These are phyloP conservation scores for Microchrysa polita DNA, from an alignment of 2,888 invertebrate species.

Conservation along the genomic window DNA sequence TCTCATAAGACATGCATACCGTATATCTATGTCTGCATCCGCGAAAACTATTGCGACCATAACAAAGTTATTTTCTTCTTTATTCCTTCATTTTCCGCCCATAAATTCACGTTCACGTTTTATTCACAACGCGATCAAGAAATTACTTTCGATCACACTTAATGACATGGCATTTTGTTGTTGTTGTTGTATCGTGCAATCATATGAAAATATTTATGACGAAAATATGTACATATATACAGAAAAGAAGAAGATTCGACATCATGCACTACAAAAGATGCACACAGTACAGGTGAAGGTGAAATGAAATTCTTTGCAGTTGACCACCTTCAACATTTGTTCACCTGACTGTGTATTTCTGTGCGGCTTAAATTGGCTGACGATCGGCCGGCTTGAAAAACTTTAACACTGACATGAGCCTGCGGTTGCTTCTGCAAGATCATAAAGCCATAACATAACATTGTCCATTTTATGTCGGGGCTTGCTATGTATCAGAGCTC, in stretches of 20 bases:
- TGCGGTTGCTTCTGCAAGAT: slow-evolving; percentile 18
- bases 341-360: not conserved
- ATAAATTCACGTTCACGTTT: not conserved
- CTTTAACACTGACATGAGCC: not conserved
- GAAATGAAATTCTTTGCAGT: slow-evolving; percentile 29
- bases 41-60: not conserved
- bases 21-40: no score
- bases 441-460: no score
- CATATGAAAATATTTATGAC: slow-evolving; percentile 8
- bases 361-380: not conserved
- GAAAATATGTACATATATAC: not conserved
- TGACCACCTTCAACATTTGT: slow-evolving; percentile 5
- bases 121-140: slow-evolving; percentile 3
- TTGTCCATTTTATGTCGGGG: slow-evolving; percentile 30
- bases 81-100: slow-evolving; percentile 10
- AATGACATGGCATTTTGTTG: not conserved
- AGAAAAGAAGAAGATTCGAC: no score
- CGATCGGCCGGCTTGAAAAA: no score
- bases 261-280: not conserved
- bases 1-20: no score
- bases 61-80: slow-evolving; percentile 9
- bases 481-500: no score
- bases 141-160: slow-evolving; percentile 31
- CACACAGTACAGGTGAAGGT: slow-evolving; percentile 29
- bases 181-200: not conserved